Conservation (phyloP, 2,797 vertebrate genomes). For the Chaetophractus vellerosus region DNA sequence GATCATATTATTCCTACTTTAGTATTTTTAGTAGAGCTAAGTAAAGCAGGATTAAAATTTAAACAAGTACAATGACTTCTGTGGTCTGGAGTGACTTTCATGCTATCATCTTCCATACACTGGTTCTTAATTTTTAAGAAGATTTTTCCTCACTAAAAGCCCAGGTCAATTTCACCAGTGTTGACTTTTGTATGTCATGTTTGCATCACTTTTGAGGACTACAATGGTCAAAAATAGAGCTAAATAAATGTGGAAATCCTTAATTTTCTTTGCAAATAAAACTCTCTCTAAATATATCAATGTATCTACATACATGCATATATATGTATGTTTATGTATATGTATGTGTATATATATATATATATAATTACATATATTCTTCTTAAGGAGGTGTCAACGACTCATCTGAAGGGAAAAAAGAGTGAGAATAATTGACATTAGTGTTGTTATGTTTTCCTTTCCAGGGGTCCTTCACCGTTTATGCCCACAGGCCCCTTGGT, state of each 20-base stretch:
- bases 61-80: neutral
- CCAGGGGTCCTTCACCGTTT: neutral
- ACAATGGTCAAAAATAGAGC: neutral
- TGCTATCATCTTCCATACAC: neutral
- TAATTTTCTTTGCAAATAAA: neutral
- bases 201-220: neutral
- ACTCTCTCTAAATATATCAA: neutral
- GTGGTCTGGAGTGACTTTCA: neutral
- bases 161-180: neutral
- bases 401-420: neutral
- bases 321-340: neutral
- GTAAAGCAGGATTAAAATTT: neutral
- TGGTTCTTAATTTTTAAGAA: neutral
- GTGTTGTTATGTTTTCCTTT: neutral
- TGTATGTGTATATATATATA: neutral
- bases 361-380: neutral
- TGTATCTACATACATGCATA: too few species aligned
- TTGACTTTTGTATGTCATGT: neutral
- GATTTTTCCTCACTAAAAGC: neutral
- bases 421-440: neutral
- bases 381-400: neutral
- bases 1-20: fast-evolving
- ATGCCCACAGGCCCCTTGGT: neutral
- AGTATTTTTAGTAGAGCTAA: neutral
- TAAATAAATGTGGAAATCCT: neutral